A percentile compares a stretch with the other conserved stretches of the same genome.
Conservation (phyloP, 2,888 invertebrate genomes). For the Rhagonycha lutea region DNA sequence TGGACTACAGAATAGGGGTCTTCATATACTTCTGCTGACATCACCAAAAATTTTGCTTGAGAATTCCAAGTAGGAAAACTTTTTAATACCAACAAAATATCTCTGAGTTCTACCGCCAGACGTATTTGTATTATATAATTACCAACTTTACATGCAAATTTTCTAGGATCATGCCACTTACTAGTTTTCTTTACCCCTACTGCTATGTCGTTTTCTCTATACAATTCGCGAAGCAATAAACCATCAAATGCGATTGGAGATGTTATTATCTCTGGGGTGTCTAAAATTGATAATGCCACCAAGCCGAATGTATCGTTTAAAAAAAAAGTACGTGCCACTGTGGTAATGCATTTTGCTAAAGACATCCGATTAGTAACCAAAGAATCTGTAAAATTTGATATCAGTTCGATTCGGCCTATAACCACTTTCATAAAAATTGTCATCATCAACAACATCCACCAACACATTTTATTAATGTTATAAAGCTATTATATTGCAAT, state of each 20-base stretch:
- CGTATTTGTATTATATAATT: constrained; percentile 35
- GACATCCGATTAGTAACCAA: constrained; percentile 15
- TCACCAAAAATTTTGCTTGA: constrained; percentile 38
- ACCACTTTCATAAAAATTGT: not conserved
- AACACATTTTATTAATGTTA: not conserved
- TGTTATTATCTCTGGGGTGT: not conserved
- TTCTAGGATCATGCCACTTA: not conserved
- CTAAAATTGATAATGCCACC: constrained; percentile 19
- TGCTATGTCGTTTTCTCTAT: constrained; percentile 22
- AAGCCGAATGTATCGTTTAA: constrained; percentile 15
- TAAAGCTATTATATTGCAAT: not conserved
- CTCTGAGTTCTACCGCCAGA: constrained; percentile 20
- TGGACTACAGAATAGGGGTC: constrained; percentile 28
- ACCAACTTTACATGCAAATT: constrained; percentile 21
- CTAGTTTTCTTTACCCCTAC: constrained; percentile 32
- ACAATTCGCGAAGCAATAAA: constrained; percentile 32
- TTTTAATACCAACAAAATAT: constrained; percentile 24
- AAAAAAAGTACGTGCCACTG: constrained; percentile 16
- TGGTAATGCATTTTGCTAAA: constrained; percentile 29
- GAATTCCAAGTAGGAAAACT: constrained; percentile 35
- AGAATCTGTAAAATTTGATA: constrained; percentile 13
- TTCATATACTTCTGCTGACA: constrained; percentile 34
- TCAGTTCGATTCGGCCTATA: constrained; percentile 4
- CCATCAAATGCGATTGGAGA: constrained; percentile 26
- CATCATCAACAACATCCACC: not conserved